phyloP scores from a whole-genome alignment of 2,888 invertebrate species.

The Scaptodrosophila latifasciaeformis region DNA sequence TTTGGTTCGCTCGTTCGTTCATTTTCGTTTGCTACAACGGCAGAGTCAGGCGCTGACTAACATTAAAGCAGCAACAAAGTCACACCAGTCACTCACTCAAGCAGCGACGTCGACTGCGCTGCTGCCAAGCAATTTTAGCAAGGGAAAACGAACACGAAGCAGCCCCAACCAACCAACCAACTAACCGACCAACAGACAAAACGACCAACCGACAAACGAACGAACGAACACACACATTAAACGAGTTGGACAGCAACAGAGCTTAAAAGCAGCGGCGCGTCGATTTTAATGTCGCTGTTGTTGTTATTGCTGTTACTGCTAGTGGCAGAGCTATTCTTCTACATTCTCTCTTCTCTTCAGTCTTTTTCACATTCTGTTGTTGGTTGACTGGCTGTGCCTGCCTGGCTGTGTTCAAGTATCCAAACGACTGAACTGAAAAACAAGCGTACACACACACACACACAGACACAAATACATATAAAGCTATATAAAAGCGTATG shows the following conservation, averaged over 20 bases:
- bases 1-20: not conserved
- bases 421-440: slow-evolving; percentile 47
- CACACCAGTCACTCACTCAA: slow-evolving; percentile 6
- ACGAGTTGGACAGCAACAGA: slow-evolving; percentile 18
- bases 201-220: slow-evolving; percentile 34
- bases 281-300: no score
- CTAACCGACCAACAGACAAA: no score
- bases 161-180: no score
- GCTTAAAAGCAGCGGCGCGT: slow-evolving; percentile 23
- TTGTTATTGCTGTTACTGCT: no score
- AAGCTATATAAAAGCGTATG: slow-evolving; percentile 12
- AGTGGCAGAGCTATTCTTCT: no score
- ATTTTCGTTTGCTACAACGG: not conserved
- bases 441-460: slow-evolving; percentile 33
- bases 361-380: no score
- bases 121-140: slow-evolving; percentile 70
- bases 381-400: slow-evolving; percentile 19
- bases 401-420: slow-evolving; percentile 28
- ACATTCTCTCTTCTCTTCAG: no score
- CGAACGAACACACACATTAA: slow-evolving; percentile 7
- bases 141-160: slow-evolving; percentile 27
- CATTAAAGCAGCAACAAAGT: slow-evolving; percentile 2
- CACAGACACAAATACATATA: slow-evolving; percentile 27
- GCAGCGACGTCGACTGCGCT: slow-evolving; percentile 27
- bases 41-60: not conserved